Evolutionary conservation across 92 coral and sea anemone species (phyloP), one percentile per base, ranked within the genome.

Genomic region (Epizoanthus fatuus): DNA sequence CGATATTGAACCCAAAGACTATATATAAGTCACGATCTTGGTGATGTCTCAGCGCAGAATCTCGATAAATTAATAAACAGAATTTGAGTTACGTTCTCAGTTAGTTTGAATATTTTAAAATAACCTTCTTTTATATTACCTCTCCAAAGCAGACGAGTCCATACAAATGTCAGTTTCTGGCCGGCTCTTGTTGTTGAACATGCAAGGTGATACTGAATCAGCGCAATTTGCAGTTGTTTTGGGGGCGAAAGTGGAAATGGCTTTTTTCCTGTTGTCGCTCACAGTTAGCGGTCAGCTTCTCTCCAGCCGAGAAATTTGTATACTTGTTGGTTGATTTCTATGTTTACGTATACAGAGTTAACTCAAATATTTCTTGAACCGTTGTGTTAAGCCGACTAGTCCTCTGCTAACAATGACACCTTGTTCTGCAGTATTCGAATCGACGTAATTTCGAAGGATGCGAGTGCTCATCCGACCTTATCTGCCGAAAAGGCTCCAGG

Each of bases 251-350:
- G 47, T 54, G 63, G 56, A 32, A 32, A 1, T 22, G 2, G 16
- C 16, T 7, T 77, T 55, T 60, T 44, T 77, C 63, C 58, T 59
- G 63, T 59, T 59, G 38, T 77, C 57, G 2, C 56, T 42, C 82
- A 42, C 82, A 77, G 82, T 53, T 77, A 17, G 82, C 17, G 70
- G 82, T 20, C 62, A 59, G 82, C 69, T 49, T 44, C 69, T 40
- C 32, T 77, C 64, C 47, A 39, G 17, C 69, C 16, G 49, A 60
- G 57, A 39, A 77, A 56, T 60, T 4, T 55, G 38, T 75, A 38
- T 20, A n/a, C 66, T 75, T 17, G 7, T 39, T 58, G 17, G 52
- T 37, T 13, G 42, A 40, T 63, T 64, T 12, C 0, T 37, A 65
- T 14, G 16, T 16, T 65, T 35, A 14, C 38, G 70, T 62, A 17